Base-by-base conservation (phyloP, 2,888 invertebrate genomes). In the Rugalucina vietnamica region DNA sequence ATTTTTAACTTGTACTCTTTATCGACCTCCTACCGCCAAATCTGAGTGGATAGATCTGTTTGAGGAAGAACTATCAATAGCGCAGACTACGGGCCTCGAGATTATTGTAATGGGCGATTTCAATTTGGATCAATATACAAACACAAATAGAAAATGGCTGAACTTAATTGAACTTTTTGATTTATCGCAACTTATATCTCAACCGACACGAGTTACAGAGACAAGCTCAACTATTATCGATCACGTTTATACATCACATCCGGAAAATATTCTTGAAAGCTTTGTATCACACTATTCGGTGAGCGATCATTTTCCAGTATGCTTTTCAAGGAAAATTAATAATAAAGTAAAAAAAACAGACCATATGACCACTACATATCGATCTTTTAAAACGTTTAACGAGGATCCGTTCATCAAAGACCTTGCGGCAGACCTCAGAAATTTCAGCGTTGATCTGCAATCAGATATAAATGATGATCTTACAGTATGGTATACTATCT, bases 201-300 rank as follows among this genome's bases (percentile, higher is more conserved):
- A 65, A 37, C 76, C 60, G 14, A 76, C 76, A n/a, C 39, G 76
- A 4, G 76, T 76, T 34, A 76, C 76, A 24, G 12, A 57, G 65
- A 37, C 39, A 12, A 37, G 34, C 3, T 50, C 76, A 2, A 27
- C 71, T 14, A 3, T 37, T 8, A 71, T 71, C n/a, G 71, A 71
- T 8, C 71, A 71, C n/a, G 27, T 71, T n/a, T 71, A 71, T n/a
- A 71, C 71, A 5, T 39, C 71, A 21, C n/a, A 71, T 71, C 37
- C 37, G 10, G 37, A 71, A 39, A 39, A 71, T 71, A 24, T 71
- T 4, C 8, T n/a, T n/a, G 71, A 71, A 71, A 18, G 37, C 27
- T 71, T 71, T 36, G 71, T 71, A 24, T 24, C 71, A 18, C n/a
- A 3, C n/a, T 71, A 36, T 21, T 36, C 71, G 5, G n/a, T 71